Base-by-base conservation (phyloP, 2,888 invertebrate species). In the Troides helena region DNA sequence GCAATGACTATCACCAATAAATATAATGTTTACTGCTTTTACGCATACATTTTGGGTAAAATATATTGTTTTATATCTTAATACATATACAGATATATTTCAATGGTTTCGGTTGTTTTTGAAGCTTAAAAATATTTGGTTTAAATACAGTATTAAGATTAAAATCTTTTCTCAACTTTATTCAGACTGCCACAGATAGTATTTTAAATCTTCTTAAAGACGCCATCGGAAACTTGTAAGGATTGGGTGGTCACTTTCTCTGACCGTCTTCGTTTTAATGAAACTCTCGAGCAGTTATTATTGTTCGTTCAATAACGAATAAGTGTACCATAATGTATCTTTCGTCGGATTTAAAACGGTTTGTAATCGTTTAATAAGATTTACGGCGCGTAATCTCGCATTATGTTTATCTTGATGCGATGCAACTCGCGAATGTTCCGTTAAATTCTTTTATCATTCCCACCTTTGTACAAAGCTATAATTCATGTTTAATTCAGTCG, bases 401-500 rank as follows among this genome's bases (percentile, higher is more conserved):
- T 57, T 62, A 46, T 57, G 30, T 58, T 58, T 30, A 30, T 62
- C 2, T 57, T 23, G 17, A 17, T 5, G 10, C 43, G 17, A 17
- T 5, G 10, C 25, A 12, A 17, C 8, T 67, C 10, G 39, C 23
- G 12, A 67, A 62, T 56, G 36, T 62, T 23, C 57, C 8, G n/a
- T 67, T 62, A 66, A 30, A 53, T 30, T 66, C 25, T 50, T 43
- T 36, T 14, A 14, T 23, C 53, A 14, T 62, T 17, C n/a, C 36
- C 56, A 30, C 39, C 39, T 53, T 39, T 59, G 63, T 36, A 30
- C 25, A 12, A 2, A 60, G 56, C 43, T 12, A 63, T 72, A 64
- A 64, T 66, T 69, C 57, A 71, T 53, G 36, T 14, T 46, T 39
- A 21, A 62, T 70, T 66, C 58, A 57, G 56, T 61, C 67, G 58